Percentiles rank a stretch among this genome's conserved stretches.
Evolutionary conservation across 2,113 vertebrate species (phyloP).

Genomic region (Melanocharis versteri): DNA sequence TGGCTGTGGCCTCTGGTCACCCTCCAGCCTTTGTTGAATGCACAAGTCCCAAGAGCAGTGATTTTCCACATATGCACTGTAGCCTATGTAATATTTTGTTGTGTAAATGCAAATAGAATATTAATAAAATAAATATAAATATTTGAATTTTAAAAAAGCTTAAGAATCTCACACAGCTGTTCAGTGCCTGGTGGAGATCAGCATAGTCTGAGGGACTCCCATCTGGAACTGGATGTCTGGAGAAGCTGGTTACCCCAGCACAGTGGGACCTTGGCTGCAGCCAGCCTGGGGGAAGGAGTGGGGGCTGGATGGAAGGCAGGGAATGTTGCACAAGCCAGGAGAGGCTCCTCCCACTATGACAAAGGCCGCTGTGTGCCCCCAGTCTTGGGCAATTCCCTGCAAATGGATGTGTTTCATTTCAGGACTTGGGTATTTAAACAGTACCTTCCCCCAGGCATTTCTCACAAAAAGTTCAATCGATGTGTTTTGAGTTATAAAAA

Average conservation of each 20-base stretch:
- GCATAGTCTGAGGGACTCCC: accelerated
- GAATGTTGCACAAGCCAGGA: neutral
- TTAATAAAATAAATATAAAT: neutral
- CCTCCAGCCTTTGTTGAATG: neutral
- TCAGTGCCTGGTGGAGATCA: neutral
- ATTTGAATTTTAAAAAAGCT: neutral
- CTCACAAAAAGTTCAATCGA: neutral
- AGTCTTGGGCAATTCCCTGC: neutral
- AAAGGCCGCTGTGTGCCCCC: neutral
- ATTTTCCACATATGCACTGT: neutral
- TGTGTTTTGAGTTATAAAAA: neutral
- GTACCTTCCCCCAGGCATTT: neutral
- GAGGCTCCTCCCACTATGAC: accelerated
- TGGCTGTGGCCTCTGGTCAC: neutral
- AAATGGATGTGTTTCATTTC: neutral
- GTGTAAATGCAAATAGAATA: neutral
- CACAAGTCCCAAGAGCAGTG: neutral
- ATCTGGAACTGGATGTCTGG: neutral
- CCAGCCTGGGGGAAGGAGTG: neutral
- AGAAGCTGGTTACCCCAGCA: neutral
- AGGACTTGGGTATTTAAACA: neutral
- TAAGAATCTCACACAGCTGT: neutral
- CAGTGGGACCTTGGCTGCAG: neutral
- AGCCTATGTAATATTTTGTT: neutral
- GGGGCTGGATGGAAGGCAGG: neutral